These are phyloP conservation scores for Aplysina aerophoba DNA, from an alignment of 37 sponge, comb jelly and placozoan genomes.

Conservation along the genomic window DNA sequence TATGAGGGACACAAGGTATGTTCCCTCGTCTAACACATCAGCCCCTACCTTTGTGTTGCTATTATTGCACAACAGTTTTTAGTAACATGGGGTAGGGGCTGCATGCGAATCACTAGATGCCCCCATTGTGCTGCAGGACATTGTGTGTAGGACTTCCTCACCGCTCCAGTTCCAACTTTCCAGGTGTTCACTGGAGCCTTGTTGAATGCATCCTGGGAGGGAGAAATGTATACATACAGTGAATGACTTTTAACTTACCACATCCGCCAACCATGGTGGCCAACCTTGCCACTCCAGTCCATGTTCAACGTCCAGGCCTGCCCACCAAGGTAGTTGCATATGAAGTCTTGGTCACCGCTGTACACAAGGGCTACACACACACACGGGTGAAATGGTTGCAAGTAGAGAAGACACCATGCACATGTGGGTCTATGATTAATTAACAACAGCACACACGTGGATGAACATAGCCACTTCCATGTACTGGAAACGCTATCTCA, in stretches of 20 bases:
- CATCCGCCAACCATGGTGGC: no score
- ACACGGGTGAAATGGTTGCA: background rate
- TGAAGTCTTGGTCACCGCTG: constrained; percentile 51
- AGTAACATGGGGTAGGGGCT: no score
- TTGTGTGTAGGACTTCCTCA: no score
- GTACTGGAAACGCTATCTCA: background rate
- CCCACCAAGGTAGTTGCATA: constrained; percentile 53
- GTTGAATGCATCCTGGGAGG: constrained; percentile 19
- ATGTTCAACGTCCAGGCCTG: constrained; percentile 38
- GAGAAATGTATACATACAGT: background rate
- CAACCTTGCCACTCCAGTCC: constrained; percentile 47
- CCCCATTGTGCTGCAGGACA: no score
- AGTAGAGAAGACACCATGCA: background rate
- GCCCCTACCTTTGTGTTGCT: no score
- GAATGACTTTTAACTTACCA: no score
- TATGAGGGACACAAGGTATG: no score
- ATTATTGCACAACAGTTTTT: no score
- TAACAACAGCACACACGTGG: no score
- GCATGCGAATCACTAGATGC: no score
- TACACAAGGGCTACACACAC: constrained; percentile 42
- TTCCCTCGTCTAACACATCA: no score
- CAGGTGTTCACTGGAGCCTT: constrained; percentile 30
- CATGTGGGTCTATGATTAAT: constrained; percentile 10
- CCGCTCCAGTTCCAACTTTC: background rate
- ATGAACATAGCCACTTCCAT: no score